Conservation (phyloP, 2,888 invertebrate genomes). For the Drosophila nigritarsus region DNA sequence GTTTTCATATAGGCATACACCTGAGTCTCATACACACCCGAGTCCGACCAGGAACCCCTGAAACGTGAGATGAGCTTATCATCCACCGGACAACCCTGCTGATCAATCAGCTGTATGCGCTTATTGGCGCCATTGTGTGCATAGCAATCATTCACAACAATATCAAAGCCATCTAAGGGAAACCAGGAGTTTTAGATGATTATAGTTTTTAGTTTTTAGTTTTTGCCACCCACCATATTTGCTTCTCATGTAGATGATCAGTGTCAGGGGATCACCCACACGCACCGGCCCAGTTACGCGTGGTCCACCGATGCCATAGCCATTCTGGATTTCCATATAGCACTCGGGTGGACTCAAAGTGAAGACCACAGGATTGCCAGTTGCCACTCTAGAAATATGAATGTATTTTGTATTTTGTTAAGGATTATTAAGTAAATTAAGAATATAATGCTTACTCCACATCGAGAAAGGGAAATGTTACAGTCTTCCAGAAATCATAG, state of each 20-base stretch:
- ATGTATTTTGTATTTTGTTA: too few species aligned
- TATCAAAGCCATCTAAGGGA: conserved; percentile 94
- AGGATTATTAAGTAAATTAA: background rate
- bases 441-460: conserved; percentile 92
- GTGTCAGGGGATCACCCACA: conserved; percentile 95
- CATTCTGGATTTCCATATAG: conserved; percentile 97
- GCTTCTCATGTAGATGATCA: conserved; percentile 97
- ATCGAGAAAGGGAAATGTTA: conserved; percentile 96
- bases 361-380: conserved; percentile 97
- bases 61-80: conserved; percentile 96
- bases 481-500: conserved; percentile 98
- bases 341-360: conserved; percentile 97
- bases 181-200: background rate
- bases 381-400: conserved; percentile 90
- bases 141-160: conserved; percentile 96
- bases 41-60: conserved; percentile 96
- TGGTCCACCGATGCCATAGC: conserved; percentile 94
- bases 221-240: conserved; percentile 90
- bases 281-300: conserved; percentile 95
- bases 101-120: conserved; percentile 95
- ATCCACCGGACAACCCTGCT: conserved; percentile 96
- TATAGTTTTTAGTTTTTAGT: background rate
- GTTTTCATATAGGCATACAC: conserved; percentile 98
- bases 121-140: conserved; percentile 97
- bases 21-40: conserved; percentile 95